phyloP scores from a whole-genome alignment of 2,888 invertebrate genomes.

The Leptura quadrifasciata region DNA sequence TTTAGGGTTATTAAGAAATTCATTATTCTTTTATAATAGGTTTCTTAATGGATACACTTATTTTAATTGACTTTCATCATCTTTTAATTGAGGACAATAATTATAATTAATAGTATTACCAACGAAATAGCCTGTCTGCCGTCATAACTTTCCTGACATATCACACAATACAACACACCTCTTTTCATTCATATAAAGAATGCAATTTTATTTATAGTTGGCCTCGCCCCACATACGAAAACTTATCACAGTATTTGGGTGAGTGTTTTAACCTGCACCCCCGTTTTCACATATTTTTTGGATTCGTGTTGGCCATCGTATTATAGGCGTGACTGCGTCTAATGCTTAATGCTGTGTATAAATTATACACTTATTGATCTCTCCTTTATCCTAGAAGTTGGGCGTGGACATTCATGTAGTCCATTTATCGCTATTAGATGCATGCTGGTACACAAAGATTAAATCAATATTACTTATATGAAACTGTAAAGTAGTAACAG shows the following conservation, averaged over 20 bases:
- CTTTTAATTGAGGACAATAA: too few relatives aligned
- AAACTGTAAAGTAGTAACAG: not conserved
- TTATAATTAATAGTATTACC: not conserved
- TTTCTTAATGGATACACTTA: too few relatives aligned
- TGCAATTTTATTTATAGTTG: conserved; percentile 46
- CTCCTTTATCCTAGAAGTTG: conserved; percentile 46
- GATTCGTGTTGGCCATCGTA: not conserved
- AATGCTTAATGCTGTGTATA: conserved; percentile 24
- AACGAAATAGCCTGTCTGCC: not conserved
- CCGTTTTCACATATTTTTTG: not conserved
- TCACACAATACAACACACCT: conserved; percentile 22
- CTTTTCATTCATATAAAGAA: conserved; percentile 38
- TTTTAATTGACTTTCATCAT: too few relatives aligned
- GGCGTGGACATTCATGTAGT: conserved; percentile 55
- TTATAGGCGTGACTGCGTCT: conserved; percentile 34
- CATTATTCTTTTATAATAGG: too few relatives aligned
- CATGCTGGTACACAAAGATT: conserved; percentile 57
- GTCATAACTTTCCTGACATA: not conserved
- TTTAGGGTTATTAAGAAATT: too few relatives aligned
- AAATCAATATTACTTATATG: conserved; percentile 50
- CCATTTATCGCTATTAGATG: conserved; percentile 53
- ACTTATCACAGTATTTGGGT: not conserved
- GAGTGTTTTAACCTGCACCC: conserved; percentile 3
- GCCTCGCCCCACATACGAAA: conserved; percentile 47
- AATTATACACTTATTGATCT: conserved; percentile 43